These are phyloP conservation scores for Hydrozoanthus tunicans DNA, from an alignment of 64 coral and sea anemone genomes.

Conservation along the genomic window DNA sequence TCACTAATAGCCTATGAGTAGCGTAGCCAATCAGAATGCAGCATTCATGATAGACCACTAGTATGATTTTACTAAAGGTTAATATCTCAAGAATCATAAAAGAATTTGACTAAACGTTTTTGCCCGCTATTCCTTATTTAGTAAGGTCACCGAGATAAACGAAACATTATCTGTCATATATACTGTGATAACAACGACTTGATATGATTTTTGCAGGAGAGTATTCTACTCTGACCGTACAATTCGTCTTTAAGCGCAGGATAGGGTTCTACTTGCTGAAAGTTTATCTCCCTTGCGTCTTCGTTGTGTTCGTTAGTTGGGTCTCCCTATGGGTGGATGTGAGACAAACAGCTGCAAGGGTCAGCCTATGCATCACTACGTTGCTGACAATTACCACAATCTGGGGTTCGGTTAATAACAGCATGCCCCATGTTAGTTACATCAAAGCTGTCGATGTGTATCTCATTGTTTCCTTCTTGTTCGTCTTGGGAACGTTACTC, in stretches of 20 bases:
- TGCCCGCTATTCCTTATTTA: no score
- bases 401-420: constrained; percentile 75
- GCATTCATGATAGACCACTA: no score
- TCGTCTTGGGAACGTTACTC: constrained; percentile 82
- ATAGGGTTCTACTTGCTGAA: constrained; percentile 76
- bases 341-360: constrained; percentile 66
- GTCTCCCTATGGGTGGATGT: constrained; percentile 85
- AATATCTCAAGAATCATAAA: no score
- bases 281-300: constrained; percentile 72
- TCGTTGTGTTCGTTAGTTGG: constrained; percentile 81
- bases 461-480: constrained; percentile 82
- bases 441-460: constrained; percentile 91
- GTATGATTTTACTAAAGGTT: no score
- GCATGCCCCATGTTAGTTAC: constrained; percentile 89
- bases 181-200: no score
- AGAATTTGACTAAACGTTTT: no score
- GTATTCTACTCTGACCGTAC: constrained; percentile 67
- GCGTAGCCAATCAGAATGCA: no score
- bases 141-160: no score
- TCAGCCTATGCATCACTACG: constrained; percentile 80
- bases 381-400: constrained; percentile 83
- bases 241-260: constrained; percentile 66
- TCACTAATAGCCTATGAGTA: no score
- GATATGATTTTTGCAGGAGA: constrained; percentile 46
- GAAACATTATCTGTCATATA: no score